phyloP scores from a whole-genome alignment of 2,888 invertebrate genomes.

The Orthonychiurus folsomi region DNA sequence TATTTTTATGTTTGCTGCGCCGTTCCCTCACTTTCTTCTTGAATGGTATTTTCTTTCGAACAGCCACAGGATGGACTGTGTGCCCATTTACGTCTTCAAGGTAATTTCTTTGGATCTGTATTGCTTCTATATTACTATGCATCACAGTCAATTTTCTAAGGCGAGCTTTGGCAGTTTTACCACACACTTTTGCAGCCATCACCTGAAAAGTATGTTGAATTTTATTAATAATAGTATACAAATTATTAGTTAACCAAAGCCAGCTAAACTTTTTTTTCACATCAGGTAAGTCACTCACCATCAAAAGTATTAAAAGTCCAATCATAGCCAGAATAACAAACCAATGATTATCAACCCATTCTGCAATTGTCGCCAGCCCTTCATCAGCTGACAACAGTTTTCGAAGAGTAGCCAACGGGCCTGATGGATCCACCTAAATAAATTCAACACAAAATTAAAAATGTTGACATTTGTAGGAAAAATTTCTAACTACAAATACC shows the following conservation, averaged over 20 bases:
- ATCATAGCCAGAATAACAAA: constrained; percentile 73
- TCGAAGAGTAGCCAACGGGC: constrained; percentile 78
- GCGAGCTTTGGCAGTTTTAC: constrained; percentile 69
- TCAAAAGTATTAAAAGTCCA: constrained; percentile 59
- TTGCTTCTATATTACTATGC: constrained; percentile 81
- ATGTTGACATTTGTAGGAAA: constrained; percentile 3
- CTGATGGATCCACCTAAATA: constrained; percentile 72
- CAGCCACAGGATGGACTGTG: constrained; percentile 71
- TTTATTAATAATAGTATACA: not conserved
- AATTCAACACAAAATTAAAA: constrained; percentile 7
- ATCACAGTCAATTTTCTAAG: constrained; percentile 79
- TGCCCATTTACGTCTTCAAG: constrained; percentile 55
- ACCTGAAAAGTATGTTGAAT: constrained; percentile 49
- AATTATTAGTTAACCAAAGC: no score
- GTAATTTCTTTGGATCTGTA: constrained; percentile 64
- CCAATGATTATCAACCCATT: constrained; percentile 84
- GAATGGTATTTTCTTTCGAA: constrained; percentile 75
- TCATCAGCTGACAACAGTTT: constrained; percentile 79
- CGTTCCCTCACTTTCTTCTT: constrained; percentile 64
- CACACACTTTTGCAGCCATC: constrained; percentile 68
- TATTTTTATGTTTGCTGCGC: constrained; percentile 16
- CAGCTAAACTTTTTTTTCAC: no score
- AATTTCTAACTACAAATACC: constrained; percentile 42
- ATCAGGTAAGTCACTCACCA: constrained; percentile 64
- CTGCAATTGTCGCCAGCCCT: constrained; percentile 76